Percentiles rank a stretch among this genome's conserved stretches.
phyloP scores from a whole-genome alignment of 2,797 vertebrate genomes.

The Oreochromis grahami region DNA sequence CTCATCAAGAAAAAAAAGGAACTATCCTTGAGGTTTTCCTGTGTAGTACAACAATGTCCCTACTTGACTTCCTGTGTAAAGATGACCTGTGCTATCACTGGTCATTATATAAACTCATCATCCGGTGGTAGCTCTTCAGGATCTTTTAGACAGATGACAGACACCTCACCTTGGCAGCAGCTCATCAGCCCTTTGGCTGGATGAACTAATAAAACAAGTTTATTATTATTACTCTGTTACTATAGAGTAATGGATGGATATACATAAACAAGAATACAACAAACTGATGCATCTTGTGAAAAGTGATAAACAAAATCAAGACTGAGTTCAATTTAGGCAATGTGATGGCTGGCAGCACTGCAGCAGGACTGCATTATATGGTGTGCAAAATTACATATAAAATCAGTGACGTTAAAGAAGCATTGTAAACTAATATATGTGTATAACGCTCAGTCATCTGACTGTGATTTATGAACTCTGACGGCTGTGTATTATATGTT shows the following conservation, averaged over 20 bases:
- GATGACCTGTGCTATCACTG: background rate
- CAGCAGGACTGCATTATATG: background rate
- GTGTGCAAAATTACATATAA: background rate
- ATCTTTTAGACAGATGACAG: background rate
- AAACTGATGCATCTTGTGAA: rapidly evolving
- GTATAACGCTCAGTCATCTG: background rate
- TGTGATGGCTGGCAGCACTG: background rate
- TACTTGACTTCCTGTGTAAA: background rate
- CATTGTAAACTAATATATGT: background rate
- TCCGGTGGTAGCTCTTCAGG: background rate
- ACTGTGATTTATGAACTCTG: background rate
- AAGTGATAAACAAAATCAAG: background rate
- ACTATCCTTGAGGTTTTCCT: background rate
- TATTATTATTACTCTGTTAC: background rate
- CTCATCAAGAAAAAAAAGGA: background rate
- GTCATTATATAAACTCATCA: background rate
- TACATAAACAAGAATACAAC: background rate
- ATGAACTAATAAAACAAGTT: background rate
- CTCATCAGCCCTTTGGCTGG: rapidly evolving
- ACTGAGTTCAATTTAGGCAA: background rate
- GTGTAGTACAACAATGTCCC: background rate
- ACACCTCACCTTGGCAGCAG: background rate
- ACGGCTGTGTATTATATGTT: rapidly evolving
- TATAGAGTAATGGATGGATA: background rate
- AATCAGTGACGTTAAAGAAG: background rate